Conservation (phyloP, 2,113 vertebrate species). For the Callionymus lyra region DNA sequence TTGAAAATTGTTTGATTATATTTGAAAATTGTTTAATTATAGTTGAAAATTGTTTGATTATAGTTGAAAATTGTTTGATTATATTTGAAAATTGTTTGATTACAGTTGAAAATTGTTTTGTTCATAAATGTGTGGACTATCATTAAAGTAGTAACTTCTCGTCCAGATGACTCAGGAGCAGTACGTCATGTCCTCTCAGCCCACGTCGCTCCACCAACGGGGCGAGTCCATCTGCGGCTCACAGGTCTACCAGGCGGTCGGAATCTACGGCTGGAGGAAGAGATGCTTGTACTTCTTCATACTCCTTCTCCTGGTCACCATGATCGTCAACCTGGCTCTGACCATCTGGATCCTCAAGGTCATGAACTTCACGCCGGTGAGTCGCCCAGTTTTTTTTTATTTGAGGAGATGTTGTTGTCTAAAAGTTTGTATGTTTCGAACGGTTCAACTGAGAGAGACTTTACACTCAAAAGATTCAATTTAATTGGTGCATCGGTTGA, state of each 20-base stretch:
- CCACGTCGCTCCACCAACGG: slow-evolving; percentile 80
- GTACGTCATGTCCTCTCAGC: slow-evolving; percentile 91
- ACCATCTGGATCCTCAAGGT: slow-evolving; percentile 99
- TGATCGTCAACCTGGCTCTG: slow-evolving; percentile 98
- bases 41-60: no score
- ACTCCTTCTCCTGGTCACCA: slow-evolving; percentile 94
- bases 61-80: no score
- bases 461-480: no score
- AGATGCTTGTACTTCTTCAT: slow-evolving; percentile 99
- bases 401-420: slow-evolving; percentile 9
- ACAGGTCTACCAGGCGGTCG: slow-evolving; percentile 83
- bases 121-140: no score
- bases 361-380: slow-evolving; percentile 99
- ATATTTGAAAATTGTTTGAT: no score
- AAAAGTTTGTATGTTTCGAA: no score
- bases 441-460: no score
- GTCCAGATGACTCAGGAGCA: slow-evolving; percentile 96
- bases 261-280: slow-evolving; percentile 98
- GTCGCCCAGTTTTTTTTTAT: slow-evolving; percentile 31
- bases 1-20: no score
- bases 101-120: no score
- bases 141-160: no score
- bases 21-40: no score
- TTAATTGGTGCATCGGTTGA: no score
- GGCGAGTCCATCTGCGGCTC: slow-evolving; percentile 66